These are phyloP conservation scores for Sardinella longiceps DNA, from an alignment of 2,797 vertebrate genomes.

Conservation along the genomic window DNA sequence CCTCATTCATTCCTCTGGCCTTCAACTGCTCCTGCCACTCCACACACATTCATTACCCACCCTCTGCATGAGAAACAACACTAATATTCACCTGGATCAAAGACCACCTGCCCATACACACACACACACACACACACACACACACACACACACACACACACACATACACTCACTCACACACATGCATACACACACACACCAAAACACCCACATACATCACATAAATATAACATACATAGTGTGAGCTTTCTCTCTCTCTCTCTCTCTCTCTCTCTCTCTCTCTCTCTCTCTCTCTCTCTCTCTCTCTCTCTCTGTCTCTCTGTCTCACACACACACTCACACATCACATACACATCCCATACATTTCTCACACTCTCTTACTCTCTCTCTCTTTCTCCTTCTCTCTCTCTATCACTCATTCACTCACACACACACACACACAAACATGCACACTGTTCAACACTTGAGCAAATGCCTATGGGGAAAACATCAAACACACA, in stretches of 20 bases:
- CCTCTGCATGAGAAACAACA: slow-evolving; percentile 51
- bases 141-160: not conserved
- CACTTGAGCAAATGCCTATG: no score
- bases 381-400: no score
- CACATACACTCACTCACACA: no score
- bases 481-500: not conserved
- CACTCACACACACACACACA: not conserved
- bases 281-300: no score
- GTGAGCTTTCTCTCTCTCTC: no score
- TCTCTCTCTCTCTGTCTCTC: no score
- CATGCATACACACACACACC: no score
- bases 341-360: not conserved
- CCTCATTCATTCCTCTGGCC: slow-evolving; percentile 71
- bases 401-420: no score
- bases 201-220: no score
- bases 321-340: not conserved
- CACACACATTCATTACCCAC: slow-evolving; percentile 70
- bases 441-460: not conserved
- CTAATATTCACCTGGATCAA: not conserved
- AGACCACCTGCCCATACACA: not conserved
- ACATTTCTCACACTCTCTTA: no score
- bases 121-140: slow-evolving; percentile 7
- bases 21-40: slow-evolving; percentile 62
- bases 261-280: no score
- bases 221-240: no score